phyloP scores from a whole-genome alignment of 2,797 vertebrate species.

The Rallus crepitans region DNA sequence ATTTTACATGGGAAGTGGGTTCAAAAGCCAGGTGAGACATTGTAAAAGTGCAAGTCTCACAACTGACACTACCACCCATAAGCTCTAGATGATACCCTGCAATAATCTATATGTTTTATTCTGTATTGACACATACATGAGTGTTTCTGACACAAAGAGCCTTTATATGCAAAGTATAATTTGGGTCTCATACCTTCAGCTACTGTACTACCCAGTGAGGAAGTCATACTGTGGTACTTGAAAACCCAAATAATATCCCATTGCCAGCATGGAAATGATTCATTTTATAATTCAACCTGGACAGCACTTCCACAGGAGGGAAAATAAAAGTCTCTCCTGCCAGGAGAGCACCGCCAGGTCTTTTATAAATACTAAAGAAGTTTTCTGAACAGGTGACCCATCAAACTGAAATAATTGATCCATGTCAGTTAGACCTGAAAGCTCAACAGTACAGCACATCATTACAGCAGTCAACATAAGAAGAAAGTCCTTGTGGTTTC shows the following conservation, averaged over 20 bases:
- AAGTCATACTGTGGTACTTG: neutral
- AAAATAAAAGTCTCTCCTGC: constrained; percentile 25
- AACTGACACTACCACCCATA: neutral
- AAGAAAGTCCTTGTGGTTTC: constrained; percentile 50
- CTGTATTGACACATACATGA: neutral
- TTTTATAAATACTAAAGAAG: constrained; percentile 45
- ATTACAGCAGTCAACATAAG: constrained; percentile 51
- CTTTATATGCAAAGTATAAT: neutral
- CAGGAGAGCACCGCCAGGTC: constrained; percentile 10
- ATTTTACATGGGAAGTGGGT: neutral
- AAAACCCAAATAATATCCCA: constrained; percentile 7
- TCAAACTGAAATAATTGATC: constrained; percentile 61
- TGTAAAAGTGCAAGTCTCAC: neutral
- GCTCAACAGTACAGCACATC: constrained; percentile 51
- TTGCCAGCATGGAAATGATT: constrained; percentile 4
- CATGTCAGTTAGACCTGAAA: constrained; percentile 27
- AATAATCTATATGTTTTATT: neutral
- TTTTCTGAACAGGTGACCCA: constrained; percentile 41
- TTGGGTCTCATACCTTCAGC: neutral
- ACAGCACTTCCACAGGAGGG: constrained; percentile 14
- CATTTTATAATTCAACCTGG: constrained; percentile 38
- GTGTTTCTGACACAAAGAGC: neutral
- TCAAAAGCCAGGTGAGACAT: neutral
- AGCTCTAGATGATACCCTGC: neutral
- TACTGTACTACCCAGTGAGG: neutral